A percentile compares a stretch with the other conserved stretches of the same genome.
Conservation (phyloP, 1,140 invertebrate genomes). For the Eulimnadia texana region DNA sequence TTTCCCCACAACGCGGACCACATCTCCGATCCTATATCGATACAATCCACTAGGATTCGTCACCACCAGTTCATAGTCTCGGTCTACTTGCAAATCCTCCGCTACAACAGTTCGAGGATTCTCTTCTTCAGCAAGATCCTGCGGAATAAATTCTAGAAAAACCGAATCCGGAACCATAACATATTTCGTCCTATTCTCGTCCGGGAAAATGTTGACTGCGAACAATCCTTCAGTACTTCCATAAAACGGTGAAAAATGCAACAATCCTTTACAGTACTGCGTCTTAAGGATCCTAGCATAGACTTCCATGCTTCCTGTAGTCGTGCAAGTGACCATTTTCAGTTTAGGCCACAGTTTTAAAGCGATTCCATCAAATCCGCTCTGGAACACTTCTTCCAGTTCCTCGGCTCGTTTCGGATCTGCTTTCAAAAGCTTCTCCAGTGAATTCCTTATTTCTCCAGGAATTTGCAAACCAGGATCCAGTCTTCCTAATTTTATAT, state of each 20-base stretch:
- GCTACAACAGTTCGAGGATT: background rate
- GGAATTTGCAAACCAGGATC: background rate
- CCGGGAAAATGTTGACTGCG: background rate
- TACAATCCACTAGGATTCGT: background rate
- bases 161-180: background rate
- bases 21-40: background rate
- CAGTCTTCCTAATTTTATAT: background rate
- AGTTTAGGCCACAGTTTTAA: background rate
- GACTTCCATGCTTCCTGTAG: background rate
- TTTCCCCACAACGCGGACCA: background rate
- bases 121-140: background rate
- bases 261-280: background rate
- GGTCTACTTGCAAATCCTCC: background rate
- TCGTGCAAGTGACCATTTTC: background rate
- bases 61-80: background rate
- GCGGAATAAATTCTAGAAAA: background rate
- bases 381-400: background rate
- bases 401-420: background rate
- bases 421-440: background rate
- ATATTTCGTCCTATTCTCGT: background rate
- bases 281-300: background rate
- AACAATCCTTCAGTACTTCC: background rate
- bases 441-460: background rate
- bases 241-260: background rate
- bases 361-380: background rate